Evolutionary conservation across 2,113 vertebrate species (phyloP).

Genomic region (Eupsittula cactorum): DNA sequence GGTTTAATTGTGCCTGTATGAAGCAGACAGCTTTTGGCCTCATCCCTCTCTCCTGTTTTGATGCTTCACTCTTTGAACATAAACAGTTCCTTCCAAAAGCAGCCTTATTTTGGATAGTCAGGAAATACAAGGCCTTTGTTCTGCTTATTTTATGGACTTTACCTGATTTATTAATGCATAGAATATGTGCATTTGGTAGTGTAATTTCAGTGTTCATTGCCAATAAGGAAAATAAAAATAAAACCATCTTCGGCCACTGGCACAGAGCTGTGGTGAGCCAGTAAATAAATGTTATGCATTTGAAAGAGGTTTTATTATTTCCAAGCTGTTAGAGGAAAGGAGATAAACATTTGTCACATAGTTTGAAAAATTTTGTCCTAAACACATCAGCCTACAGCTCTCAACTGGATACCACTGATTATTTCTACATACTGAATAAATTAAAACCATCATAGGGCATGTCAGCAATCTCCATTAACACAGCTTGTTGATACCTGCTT

Average conservation of each 20-base stretch:
- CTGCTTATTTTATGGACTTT: neutral
- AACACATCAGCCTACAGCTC: neutral
- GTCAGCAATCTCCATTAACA: slow-evolving; percentile 64
- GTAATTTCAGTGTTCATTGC: neutral
- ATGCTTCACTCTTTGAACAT: neutral
- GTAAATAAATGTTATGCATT: neutral
- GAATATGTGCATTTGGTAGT: neutral
- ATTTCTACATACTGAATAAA: neutral
- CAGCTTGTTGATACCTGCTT: slow-evolving; percentile 44
- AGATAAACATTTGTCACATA: neutral
- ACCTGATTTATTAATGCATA: neutral
- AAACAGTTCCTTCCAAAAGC: neutral
- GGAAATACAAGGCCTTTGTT: neutral
- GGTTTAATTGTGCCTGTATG: neutral
- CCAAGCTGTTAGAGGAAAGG: neutral
- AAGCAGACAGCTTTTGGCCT: neutral
- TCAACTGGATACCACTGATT: neutral
- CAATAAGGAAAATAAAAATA: neutral
- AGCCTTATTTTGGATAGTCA: neutral
- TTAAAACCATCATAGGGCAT: slow-evolving; percentile 62
- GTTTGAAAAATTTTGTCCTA: neutral
- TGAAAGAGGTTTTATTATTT: neutral
- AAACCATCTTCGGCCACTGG: neutral
- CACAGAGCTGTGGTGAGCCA: neutral
- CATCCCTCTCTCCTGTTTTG: neutral